Evolutionary conservation across 2,888 invertebrate genomes (phyloP).

Genomic region (Deilephila elpenor): DNA sequence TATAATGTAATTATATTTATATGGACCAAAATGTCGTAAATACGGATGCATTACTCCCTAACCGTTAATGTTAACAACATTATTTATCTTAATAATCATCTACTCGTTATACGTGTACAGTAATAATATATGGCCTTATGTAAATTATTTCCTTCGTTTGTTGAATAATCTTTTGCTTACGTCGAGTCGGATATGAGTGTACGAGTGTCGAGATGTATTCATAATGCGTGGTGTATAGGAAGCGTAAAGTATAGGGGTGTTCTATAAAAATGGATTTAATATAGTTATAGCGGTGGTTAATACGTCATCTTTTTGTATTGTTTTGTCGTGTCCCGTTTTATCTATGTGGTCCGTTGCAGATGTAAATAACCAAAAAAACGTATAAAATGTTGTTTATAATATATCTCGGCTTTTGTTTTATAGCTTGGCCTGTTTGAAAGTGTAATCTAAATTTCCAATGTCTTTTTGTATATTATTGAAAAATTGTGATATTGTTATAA

Average conservation of each 20-base stretch:
- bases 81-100: constrained; percentile 82
- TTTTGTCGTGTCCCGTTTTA: constrained; percentile 60
- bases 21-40: constrained; percentile 84
- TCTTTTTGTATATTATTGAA: constrained; percentile 83
- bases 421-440: constrained; percentile 80
- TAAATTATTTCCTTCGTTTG: constrained; percentile 78
- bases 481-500: constrained; percentile 84
- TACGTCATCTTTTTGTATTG: constrained; percentile 61
- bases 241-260: constrained; percentile 71
- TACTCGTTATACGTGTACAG: constrained; percentile 83
- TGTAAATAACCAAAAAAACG: constrained; percentile 67
- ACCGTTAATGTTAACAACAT: constrained; percentile 79
- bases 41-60: constrained; percentile 81
- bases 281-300: constrained; percentile 68
- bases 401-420: constrained; percentile 73
- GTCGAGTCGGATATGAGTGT: constrained; percentile 64
- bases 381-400: constrained; percentile 54
- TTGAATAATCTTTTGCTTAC: constrained; percentile 72
- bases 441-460: constrained; percentile 77
- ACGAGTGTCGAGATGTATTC: constrained; percentile 56
- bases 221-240: constrained; percentile 70
- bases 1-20: constrained; percentile 81
- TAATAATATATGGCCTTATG: constrained; percentile 83
- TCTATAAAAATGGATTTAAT: constrained; percentile 68
- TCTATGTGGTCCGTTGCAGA: constrained; percentile 49